Conservation (phyloP, 2,888 invertebrate species). For the Nephrotoma flavescens region DNA sequence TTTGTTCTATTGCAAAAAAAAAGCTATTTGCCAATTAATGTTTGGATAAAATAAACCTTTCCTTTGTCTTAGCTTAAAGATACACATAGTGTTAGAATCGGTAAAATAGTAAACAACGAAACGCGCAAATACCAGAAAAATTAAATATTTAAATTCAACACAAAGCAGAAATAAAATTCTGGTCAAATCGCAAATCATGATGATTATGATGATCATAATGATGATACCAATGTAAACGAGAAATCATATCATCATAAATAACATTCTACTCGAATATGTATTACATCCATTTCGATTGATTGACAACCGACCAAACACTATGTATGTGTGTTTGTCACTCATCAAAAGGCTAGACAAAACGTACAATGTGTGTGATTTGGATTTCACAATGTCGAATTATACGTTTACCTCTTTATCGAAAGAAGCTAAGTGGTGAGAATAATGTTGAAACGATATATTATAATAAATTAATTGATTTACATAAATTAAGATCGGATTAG, state of each 20-base stretch:
- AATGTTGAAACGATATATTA: neutral
- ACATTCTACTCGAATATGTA: neutral
- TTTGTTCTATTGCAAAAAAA: neutral
- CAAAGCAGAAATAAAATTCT: neutral
- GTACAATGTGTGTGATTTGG: neutral
- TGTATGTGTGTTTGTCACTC: neutral
- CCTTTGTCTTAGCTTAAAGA: neutral
- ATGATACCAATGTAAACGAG: neutral
- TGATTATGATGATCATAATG: neutral
- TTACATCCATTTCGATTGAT: neutral
- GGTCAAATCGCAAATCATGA: neutral
- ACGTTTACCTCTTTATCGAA: neutral
- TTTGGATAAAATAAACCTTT: neutral
- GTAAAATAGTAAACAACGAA: neutral
- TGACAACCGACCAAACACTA: neutral
- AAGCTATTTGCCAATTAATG: neutral
- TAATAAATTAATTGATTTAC: neutral
- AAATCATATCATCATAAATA: neutral
- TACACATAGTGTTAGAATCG: neutral
- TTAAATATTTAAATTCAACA: neutral
- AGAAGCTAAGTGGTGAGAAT: neutral
- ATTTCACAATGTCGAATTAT: neutral
- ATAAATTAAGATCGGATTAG: neutral
- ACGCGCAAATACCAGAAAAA: neutral
- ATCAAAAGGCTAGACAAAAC: neutral